These are phyloP conservation scores for Phalloptychus januarius DNA, from an alignment of 2,797 vertebrate genomes.

Conservation along the genomic window DNA sequence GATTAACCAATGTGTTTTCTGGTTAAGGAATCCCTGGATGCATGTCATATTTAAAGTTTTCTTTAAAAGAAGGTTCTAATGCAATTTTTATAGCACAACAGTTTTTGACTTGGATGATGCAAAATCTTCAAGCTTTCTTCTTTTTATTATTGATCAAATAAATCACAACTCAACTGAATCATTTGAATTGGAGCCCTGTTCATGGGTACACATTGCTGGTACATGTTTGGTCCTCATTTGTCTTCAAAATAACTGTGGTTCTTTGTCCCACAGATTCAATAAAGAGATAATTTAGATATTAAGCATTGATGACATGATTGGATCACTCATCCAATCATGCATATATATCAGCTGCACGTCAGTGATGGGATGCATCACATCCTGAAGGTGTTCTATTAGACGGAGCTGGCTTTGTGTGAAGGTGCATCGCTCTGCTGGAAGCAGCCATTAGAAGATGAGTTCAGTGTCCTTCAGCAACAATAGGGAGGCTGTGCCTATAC, in stretches of 20 bases:
- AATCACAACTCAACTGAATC: not conserved
- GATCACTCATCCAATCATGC: not conserved
- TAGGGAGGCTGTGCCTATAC: not conserved
- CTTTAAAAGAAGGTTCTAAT: not conserved
- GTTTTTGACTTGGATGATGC: not conserved
- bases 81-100: not conserved
- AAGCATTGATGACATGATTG: not conserved
- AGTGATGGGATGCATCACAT: not conserved
- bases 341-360: not conserved
- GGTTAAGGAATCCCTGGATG: not conserved
- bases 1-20: constrained; percentile 12
- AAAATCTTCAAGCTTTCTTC: not conserved
- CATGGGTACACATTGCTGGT: not conserved
- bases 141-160: not conserved
- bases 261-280: not conserved
- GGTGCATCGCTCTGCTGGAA: not conserved
- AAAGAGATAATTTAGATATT: not conserved
- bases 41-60: not conserved
- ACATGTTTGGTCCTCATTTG: not conserved
- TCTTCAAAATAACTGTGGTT: not conserved
- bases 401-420: not conserved
- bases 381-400: not conserved
- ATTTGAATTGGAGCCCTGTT: not conserved
- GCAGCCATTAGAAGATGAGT: not conserved
- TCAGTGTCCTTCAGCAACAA: not conserved